Percentiles rank a stretch among this genome's conserved stretches.
These are phyloP conservation scores for Dicaeum eximium DNA, from an alignment of 2,113 vertebrate genomes.

Conservation along the genomic window DNA sequence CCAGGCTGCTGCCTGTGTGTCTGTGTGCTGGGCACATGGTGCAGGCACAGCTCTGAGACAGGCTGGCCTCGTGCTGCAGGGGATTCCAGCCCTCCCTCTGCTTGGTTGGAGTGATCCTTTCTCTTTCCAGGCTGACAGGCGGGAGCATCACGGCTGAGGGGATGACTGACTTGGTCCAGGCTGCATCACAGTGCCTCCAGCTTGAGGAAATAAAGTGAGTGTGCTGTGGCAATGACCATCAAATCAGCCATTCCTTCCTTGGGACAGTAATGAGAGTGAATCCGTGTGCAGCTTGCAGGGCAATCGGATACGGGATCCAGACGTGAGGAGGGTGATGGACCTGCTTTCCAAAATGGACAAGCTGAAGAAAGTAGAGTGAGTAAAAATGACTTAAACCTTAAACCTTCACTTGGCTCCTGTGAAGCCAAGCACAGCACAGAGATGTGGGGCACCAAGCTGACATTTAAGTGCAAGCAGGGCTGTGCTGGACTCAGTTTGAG, in stretches of 20 bases:
- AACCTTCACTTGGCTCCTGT: background rate
- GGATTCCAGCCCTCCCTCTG: background rate
- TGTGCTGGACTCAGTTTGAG: background rate
- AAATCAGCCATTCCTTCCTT: fast-evolving
- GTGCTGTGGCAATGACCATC: background rate
- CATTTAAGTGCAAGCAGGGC: background rate
- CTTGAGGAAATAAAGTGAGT: slow-evolving; percentile 86
- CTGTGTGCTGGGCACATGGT: background rate
- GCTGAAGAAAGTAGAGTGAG: slow-evolving; percentile 79
- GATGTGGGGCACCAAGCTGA: background rate
- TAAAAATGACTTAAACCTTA: background rate
- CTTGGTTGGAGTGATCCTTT: background rate
- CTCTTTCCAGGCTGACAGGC: slow-evolving; percentile 73
- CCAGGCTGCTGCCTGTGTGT: background rate
- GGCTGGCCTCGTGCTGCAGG: fast-evolving
- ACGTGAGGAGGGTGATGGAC: slow-evolving; percentile 59
- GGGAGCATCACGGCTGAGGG: slow-evolving; percentile 76
- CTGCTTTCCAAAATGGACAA: slow-evolving; percentile 68
- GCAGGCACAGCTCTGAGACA: background rate
- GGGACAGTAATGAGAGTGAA: background rate
- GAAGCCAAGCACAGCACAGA: background rate
- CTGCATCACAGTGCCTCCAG: slow-evolving; percentile 71
- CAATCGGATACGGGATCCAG: slow-evolving; percentile 76
- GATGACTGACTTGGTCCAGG: slow-evolving; percentile 69
- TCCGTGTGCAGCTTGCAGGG: slow-evolving; percentile 76